Evolutionary conservation across 2,888 invertebrate genomes (phyloP).

Genomic region (Priapulus caudatus): DNA sequence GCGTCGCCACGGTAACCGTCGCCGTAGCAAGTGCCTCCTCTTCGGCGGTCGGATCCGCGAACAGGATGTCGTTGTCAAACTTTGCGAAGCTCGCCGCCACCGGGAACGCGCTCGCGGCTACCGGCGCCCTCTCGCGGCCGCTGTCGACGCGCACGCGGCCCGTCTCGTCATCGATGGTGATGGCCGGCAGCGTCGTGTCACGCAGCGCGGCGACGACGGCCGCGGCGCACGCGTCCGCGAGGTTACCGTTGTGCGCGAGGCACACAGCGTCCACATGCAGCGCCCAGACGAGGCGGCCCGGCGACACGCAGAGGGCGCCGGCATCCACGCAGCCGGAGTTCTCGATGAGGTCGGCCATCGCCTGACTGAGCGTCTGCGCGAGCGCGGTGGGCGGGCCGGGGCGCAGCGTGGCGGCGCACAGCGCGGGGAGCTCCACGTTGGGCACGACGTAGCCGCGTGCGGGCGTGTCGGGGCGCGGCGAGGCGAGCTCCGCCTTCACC

Average conservation of each 20-base stretch:
- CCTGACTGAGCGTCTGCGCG: neutral
- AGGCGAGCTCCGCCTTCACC: neutral
- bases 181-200: neutral
- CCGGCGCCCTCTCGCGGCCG: neutral
- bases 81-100: neutral
- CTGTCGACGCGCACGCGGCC: neutral
- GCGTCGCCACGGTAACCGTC: slow-evolving; percentile 1
- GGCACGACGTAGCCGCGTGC: too few species aligned
- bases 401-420: neutral
- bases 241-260: neutral
- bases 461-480: neutral
- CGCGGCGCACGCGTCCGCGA: neutral
- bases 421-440: neutral
- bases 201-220: neutral
- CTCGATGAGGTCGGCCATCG: neutral
- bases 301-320: neutral
- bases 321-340: slow-evolving; percentile 1
- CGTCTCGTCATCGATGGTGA: neutral
- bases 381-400: neutral
- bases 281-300: neutral
- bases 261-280: neutral
- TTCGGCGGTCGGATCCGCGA: neutral
- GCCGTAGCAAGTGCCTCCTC: neutral
- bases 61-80: too few species aligned
- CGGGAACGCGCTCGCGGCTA: neutral